Evolutionary conservation across 2,888 invertebrate genomes (phyloP).

Genomic region (Micoletzkya japonica): DNA sequence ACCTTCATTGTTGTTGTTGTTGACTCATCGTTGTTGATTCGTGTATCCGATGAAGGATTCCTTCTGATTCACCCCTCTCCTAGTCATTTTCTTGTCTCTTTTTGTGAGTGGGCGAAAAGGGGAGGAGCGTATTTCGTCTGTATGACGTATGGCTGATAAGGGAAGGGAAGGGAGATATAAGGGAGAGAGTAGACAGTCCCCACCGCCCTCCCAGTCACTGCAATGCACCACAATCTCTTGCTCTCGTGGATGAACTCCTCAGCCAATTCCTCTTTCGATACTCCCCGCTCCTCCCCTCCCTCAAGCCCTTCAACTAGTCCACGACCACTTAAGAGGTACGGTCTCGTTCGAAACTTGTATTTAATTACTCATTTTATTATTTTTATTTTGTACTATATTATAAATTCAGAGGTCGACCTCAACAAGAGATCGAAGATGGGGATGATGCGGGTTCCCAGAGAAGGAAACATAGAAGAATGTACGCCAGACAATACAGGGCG

Average conservation of each 20-base stretch:
- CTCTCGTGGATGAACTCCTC: not conserved
- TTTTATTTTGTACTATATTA: not conserved
- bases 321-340: conserved; percentile 13
- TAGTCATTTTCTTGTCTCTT: too few relatives aligned
- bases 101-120: not conserved
- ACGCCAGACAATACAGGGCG: conserved; percentile 43
- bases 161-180: not conserved
- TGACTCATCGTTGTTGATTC: too few relatives aligned
- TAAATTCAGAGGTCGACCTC: conserved; percentile 41
- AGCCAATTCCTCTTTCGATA: not conserved
- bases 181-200: not conserved
- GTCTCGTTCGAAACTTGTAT: not conserved
- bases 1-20: too few relatives aligned
- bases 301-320: not conserved
- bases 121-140: not conserved
- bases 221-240: too few relatives aligned
- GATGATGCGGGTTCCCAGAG: conserved; percentile 47
- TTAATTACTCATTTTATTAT: not conserved
- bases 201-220: too few relatives aligned
- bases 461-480: conserved; percentile 41
- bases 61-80: too few relatives aligned
- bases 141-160: not conserved
- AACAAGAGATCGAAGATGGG: conserved; percentile 45
- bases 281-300: not conserved
- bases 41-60: too few relatives aligned